These are phyloP conservation scores for Tenthredo distinguenda DNA, from an alignment of 2,888 invertebrate species.

Conservation along the genomic window DNA sequence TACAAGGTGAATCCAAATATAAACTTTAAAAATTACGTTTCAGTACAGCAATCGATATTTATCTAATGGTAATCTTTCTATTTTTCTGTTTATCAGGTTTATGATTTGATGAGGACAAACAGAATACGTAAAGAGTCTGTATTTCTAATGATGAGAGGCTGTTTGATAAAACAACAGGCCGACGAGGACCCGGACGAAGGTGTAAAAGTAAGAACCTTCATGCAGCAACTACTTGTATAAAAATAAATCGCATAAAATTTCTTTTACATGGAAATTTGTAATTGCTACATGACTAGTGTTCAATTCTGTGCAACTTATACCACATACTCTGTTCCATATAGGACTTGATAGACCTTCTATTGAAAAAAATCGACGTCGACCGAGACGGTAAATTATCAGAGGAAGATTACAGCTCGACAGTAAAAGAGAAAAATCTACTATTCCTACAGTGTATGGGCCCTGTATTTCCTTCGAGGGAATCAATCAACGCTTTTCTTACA, in stretches of 20 bases:
- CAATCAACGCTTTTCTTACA: constrained; percentile 69
- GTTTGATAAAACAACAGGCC: constrained; percentile 77
- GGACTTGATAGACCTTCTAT: constrained; percentile 81
- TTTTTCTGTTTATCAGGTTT: constrained; percentile 63
- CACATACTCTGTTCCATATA: constrained; percentile 60
- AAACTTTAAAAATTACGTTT: neutral
- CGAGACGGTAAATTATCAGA: constrained; percentile 80
- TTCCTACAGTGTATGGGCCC: constrained; percentile 74
- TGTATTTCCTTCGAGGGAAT: constrained; percentile 71
- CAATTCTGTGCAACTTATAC: neutral
- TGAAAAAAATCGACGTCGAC: constrained; percentile 82
- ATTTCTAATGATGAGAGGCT: constrained; percentile 74
- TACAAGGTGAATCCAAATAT: constrained; percentile 65
- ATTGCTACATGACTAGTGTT: neutral
- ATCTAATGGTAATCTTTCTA: neutral
- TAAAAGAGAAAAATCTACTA: constrained; percentile 72
- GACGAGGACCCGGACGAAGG: constrained; percentile 84
- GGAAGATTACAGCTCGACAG: constrained; percentile 80
- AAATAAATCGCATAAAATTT: constrained; percentile 26
- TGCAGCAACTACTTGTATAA: neutral
- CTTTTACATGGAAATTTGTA: neutral
- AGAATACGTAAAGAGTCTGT: constrained; percentile 72
- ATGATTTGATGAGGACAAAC: constrained; percentile 70
- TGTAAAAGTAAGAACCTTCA: constrained; percentile 73
- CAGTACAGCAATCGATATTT: neutral